phyloP scores from a whole-genome alignment of 2,888 invertebrate genomes.

The Beris chalybata region DNA sequence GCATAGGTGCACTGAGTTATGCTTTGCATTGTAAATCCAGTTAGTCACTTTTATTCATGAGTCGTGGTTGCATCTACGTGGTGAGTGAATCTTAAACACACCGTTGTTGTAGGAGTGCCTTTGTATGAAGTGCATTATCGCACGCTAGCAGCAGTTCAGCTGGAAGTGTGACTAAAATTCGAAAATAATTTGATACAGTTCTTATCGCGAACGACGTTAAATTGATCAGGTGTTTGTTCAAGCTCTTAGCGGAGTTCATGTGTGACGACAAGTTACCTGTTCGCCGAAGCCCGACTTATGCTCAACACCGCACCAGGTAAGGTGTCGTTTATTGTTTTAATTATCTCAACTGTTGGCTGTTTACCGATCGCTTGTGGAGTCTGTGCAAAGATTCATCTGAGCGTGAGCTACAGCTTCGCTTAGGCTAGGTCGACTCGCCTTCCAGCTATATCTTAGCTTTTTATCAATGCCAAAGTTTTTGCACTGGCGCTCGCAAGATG shows the following conservation, averaged over 20 bases:
- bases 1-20: background rate
- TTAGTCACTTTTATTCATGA: slow-evolving; percentile 15
- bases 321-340: slow-evolving; percentile 14
- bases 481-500: no score
- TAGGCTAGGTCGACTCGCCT: no score
- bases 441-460: no score
- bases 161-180: background rate
- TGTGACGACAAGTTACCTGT: slow-evolving; percentile 8
- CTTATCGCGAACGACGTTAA: no score
- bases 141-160: background rate
- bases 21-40: slow-evolving; percentile 23
- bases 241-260: background rate
- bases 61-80: background rate
- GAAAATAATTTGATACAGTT: no score
- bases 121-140: background rate
- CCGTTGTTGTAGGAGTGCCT: background rate
- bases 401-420: no score
- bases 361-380: background rate
- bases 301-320: slow-evolving; percentile 12
- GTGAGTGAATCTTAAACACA: background rate
- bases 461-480: no score
- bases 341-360: slow-evolving; percentile 22
- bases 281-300: background rate
- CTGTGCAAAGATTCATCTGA: no score
- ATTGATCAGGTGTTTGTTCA: no score